phyloP scores from a whole-genome alignment of 2,113 vertebrate species.

The Cranoglanis bouderius region DNA sequence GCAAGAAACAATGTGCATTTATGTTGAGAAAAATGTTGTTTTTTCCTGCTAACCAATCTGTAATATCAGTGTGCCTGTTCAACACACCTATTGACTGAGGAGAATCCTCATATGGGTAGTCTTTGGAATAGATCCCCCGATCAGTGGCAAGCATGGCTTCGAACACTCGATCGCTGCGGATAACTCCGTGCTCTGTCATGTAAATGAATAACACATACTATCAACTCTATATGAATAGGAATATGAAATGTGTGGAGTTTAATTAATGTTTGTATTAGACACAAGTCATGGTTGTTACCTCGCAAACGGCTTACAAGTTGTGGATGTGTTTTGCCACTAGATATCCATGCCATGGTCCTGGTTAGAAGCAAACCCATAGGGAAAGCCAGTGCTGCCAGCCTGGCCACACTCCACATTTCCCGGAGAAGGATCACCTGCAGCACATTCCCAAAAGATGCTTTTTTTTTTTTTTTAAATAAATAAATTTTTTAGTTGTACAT shows the following conservation, averaged over 20 bases:
- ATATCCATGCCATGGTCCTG: conserved; percentile 88
- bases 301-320: conserved; percentile 85
- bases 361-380: conserved; percentile 85
- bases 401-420: conserved; percentile 74
- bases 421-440: conserved; percentile 53
- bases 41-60: background rate
- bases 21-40: background rate
- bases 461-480: background rate
- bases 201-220: conserved; percentile 23
- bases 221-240: background rate
- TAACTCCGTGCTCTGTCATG: conserved; percentile 82
- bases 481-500: background rate
- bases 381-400: conserved; percentile 66
- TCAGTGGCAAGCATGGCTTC: conserved; percentile 83
- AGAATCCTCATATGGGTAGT: conserved; percentile 86
- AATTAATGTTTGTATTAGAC: background rate
- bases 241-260: background rate
- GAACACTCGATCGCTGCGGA: conserved; percentile 81
- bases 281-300: conserved; percentile 65
- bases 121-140: conserved; percentile 80
- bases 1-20: background rate
- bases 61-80: background rate
- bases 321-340: conserved; percentile 81
- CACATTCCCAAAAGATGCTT: background rate
- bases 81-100: conserved; percentile 85